These are phyloP conservation scores for Microctonus aethiopoides DNA, from an alignment of 2,888 invertebrate species.

Conservation along the genomic window DNA sequence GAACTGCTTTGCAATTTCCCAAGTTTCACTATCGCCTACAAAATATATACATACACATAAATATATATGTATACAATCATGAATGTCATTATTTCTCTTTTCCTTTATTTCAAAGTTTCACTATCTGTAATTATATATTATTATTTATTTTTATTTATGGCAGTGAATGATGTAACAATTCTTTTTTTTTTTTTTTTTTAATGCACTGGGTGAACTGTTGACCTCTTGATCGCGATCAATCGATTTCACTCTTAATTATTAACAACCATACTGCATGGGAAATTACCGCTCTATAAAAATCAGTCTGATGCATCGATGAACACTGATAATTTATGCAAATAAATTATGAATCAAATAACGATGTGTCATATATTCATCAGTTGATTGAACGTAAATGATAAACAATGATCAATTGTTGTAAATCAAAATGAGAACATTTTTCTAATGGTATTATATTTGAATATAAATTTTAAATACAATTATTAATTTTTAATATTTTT, in stretches of 20 bases:
- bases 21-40: background rate
- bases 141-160: background rate
- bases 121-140: background rate
- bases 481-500: too few species aligned
- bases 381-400: background rate
- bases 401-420: constrained; percentile 10
- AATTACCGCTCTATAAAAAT: background rate
- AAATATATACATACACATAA: too few species aligned
- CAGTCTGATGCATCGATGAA: background rate
- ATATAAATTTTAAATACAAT: too few species aligned
- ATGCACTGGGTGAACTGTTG: too few species aligned
- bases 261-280: background rate
- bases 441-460: too few species aligned
- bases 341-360: constrained; percentile 2
- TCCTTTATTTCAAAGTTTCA: background rate
- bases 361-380: background rate
- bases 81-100: background rate
- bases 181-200: background rate
- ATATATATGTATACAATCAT: background rate
- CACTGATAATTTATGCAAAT: background rate
- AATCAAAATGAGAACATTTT: background rate
- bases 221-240: constrained; percentile 27
- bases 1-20: background rate
- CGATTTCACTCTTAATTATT: background rate
- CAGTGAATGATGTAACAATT: background rate